Evolutionary conservation across 2,888 invertebrate species (phyloP), one percentile per base, ranked within the genome.

Genomic region (Nymphalis urticae): DNA sequence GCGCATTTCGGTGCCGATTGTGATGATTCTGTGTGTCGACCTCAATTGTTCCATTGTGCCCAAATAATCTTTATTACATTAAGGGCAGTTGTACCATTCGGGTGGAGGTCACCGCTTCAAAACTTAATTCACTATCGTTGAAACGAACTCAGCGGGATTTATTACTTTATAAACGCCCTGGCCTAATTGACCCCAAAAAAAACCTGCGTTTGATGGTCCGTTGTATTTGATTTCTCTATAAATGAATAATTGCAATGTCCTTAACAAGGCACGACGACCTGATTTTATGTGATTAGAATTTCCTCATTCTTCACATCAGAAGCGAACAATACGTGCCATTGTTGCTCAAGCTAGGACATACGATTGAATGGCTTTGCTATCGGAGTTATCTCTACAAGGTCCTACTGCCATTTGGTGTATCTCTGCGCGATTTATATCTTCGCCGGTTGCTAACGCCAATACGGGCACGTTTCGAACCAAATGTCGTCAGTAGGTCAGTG

Each of bases 401-500:
- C 27, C 54, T 32, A 17, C 24, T 32, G 32, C 17, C 32, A 8
- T 8, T 56, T 7, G 7, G 32, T 16, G 54, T 56, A 56, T 32
- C 24, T 27, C 19, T 10, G 51, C 19, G 19, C 51, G 42, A 4
- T 13, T 42, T 13, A 51, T 21, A 7, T 19, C 51, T 9, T 51
- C 21, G 51, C 51, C 21, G 10, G 51, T 21, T 21, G 27, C 54
- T 24, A 24, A 24, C 54, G 10, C 21, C 51, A 27, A 4, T 9
- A 19, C 24, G 21, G 17, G 17, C 16, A 9, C 47, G 66, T 13
- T 54, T 60, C n/a, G 24, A 42, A 53, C 21, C 9, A 51, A 65
- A 65, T 60, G 51, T 42, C 47, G 60, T 51, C 66, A 61, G 53
- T 66, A 53, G 60, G 66, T 66, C 66, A 27, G 42, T 5, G 10